Evolutionary conservation across 2,113 vertebrate species (phyloP).

Genomic region (Gymnocephalus cernua): DNA sequence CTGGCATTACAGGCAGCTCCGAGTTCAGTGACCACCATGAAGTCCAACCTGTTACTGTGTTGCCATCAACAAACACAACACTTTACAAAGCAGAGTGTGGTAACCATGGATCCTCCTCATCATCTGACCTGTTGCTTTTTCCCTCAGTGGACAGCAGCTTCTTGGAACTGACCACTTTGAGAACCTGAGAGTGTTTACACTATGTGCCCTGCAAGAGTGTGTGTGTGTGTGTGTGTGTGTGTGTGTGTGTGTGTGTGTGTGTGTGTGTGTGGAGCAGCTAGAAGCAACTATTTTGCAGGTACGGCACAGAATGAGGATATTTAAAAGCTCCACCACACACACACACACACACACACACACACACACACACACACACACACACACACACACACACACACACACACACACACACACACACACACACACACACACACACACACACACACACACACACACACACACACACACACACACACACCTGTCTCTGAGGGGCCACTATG

Average conservation of each 20-base stretch:
- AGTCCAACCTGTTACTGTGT: slow-evolving; percentile 9
- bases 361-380: neutral
- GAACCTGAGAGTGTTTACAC: slow-evolving; percentile 20
- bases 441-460: slow-evolving; percentile 4
- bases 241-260: neutral
- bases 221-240: neutral
- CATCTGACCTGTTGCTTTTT: slow-evolving; percentile 11
- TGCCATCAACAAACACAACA: slow-evolving; percentile 38
- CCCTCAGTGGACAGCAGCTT: neutral
- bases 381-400: neutral
- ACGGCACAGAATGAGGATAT: slow-evolving; percentile 28
- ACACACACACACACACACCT: neutral
- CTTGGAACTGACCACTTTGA: neutral
- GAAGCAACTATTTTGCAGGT: neutral
- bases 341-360: slow-evolving; percentile 4
- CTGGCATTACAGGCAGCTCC: neutral
- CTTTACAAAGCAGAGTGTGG: slow-evolving; percentile 17
- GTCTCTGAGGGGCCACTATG: slow-evolving; percentile 22
- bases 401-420: slow-evolving; percentile 10
- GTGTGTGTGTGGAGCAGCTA: neutral
- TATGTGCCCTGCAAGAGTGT: neutral
- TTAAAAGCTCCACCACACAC: slow-evolving; percentile 9
- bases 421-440: neutral
- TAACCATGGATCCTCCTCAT: slow-evolving; percentile 37
- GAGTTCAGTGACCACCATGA: slow-evolving; percentile 21